Percentiles rank a stretch among this genome's conserved stretches.
These are phyloP conservation scores for Toxostoma redivivum DNA, from an alignment of 2,113 vertebrate genomes.

Conservation along the genomic window DNA sequence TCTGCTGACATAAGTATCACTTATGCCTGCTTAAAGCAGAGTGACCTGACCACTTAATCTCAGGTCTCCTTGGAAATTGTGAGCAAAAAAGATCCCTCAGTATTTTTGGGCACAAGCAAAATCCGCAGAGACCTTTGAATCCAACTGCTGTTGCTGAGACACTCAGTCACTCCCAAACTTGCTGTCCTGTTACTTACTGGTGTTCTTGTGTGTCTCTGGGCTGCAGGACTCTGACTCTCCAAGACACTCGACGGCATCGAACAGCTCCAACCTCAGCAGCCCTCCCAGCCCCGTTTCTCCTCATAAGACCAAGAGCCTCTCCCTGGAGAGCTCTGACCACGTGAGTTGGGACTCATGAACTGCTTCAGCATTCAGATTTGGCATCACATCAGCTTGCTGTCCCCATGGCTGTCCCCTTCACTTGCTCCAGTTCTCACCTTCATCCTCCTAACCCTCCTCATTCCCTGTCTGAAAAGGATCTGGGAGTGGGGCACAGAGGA, in stretches of 20 bases:
- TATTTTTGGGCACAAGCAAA: not conserved
- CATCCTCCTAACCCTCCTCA: slow-evolving; percentile 12
- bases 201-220: slow-evolving; percentile 16
- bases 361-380: slow-evolving; percentile 63
- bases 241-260: slow-evolving; percentile 95
- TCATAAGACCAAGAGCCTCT: slow-evolving; percentile 95
- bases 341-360: slow-evolving; percentile 95
- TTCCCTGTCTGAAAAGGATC: not conserved
- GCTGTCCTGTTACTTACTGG: not conserved
- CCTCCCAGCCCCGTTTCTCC: slow-evolving; percentile 94
- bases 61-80: not conserved
- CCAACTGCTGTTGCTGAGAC: not conserved
- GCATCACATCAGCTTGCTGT: slow-evolving; percentile 54
- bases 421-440: slow-evolving; percentile 33
- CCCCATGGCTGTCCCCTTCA: slow-evolving; percentile 43
- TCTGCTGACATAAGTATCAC: not conserved
- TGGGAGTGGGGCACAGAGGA: slow-evolving; percentile 21
- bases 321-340: slow-evolving; percentile 94
- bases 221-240: slow-evolving; percentile 96
- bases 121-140: not conserved
- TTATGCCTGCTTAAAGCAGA: not conserved
- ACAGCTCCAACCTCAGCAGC: slow-evolving; percentile 99
- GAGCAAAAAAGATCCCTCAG: not conserved
- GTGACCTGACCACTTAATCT: not conserved
- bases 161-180: not conserved